Conservation (phyloP, 2,113 vertebrate species). For the Miniopterus natalensis region DNA sequence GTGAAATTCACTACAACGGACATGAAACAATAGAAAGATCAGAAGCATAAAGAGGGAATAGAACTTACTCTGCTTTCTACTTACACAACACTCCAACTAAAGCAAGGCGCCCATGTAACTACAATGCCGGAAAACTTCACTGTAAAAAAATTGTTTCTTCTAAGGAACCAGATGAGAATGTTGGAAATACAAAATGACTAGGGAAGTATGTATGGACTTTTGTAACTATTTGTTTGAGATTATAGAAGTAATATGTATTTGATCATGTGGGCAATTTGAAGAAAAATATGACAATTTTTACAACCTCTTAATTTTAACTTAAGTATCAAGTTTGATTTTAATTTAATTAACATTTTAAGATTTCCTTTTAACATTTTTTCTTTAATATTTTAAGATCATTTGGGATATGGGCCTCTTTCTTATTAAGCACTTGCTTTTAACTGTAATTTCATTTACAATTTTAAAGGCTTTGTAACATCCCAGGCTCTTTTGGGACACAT, state of each 20-base stretch:
- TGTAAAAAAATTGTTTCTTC: background rate
- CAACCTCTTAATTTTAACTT: background rate
- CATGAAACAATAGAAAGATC: background rate
- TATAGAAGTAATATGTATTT: background rate
- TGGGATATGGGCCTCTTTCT: background rate
- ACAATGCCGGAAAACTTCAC: background rate
- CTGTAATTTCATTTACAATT: background rate
- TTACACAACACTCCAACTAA: background rate
- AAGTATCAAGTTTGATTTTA: background rate
- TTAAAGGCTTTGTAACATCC: background rate
- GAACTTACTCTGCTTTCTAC: background rate
- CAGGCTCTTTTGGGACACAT: background rate
- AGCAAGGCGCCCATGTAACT: background rate
- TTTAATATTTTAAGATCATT: slow-evolving; percentile 16
- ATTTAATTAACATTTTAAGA: background rate
- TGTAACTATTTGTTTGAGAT: slow-evolving; percentile 15
- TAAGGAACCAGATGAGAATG: background rate
- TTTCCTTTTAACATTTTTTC: background rate
- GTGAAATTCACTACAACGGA: background rate
- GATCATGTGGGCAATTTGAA: background rate
- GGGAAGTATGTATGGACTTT: background rate
- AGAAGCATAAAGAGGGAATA: background rate
- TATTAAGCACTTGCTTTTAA: background rate
- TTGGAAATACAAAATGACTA: background rate
- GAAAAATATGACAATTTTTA: background rate